Percentiles rank a stretch among this genome's conserved stretches.
phyloP scores from a whole-genome alignment of 2,797 vertebrate genomes.

The Knipowitschia caucasica region DNA sequence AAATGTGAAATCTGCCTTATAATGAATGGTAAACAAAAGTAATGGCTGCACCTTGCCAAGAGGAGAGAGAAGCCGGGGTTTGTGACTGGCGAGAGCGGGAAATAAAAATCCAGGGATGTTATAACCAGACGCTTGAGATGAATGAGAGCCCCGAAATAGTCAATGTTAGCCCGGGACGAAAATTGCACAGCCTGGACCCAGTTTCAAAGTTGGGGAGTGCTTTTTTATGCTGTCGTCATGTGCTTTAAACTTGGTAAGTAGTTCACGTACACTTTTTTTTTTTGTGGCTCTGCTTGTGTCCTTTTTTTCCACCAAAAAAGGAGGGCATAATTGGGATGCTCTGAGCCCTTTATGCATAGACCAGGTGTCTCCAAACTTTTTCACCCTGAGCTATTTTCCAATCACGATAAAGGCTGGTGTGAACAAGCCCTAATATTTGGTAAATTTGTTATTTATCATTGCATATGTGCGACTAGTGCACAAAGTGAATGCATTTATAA shows the following conservation, averaged over 20 bases:
- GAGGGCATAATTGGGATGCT: too few relatives aligned
- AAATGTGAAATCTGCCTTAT: conserved; percentile 18
- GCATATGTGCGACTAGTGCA: too few relatives aligned
- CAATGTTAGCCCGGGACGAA: background rate
- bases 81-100: too few relatives aligned
- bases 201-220: conserved; percentile 5
- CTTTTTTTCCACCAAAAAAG: too few relatives aligned
- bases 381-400: too few relatives aligned
- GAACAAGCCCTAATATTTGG: too few relatives aligned
- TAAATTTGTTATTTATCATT: too few relatives aligned
- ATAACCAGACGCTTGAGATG: background rate
- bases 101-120: background rate
- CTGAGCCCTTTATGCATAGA: too few relatives aligned
- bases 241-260: background rate
- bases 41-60: conserved; percentile 31
- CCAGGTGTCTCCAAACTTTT: too few relatives aligned
- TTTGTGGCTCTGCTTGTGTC: too few relatives aligned
- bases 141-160: background rate
- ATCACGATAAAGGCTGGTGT: too few relatives aligned
- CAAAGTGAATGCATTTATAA: too few relatives aligned
- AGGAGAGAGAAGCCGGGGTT: background rate
- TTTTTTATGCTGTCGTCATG: background rate
- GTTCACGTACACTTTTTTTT: background rate
- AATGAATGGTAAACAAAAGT: conserved; percentile 37
- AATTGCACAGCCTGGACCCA: background rate